phyloP scores from a whole-genome alignment of 64 coral and sea anemone genomes.

The Catalaphyllia jardinei region DNA sequence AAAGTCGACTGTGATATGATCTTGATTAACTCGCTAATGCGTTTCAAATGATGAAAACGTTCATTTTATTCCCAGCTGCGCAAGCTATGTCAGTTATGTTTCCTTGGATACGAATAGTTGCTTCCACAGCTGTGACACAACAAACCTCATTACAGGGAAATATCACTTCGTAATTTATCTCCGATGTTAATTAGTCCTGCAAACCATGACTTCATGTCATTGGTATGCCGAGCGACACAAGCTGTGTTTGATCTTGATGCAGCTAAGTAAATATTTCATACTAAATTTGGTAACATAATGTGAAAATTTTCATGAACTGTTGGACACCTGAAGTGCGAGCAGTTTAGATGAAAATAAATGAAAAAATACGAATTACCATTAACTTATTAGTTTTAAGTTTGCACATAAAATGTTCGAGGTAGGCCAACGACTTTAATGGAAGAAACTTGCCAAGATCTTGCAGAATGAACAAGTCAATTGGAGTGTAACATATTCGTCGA shows the following conservation, averaged over 20 bases:
- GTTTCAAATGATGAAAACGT: neutral
- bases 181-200: neutral
- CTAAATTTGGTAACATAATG: neutral
- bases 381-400: too few relatives aligned
- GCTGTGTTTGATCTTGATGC: neutral
- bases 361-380: too few relatives aligned
- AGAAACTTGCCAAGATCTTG: too few relatives aligned
- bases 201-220: neutral
- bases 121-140: constrained; percentile 38
- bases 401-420: too few relatives aligned
- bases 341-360: too few relatives aligned
- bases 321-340: too few relatives aligned
- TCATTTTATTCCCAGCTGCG: constrained; percentile 17
- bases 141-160: neutral
- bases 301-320: neutral
- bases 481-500: too few relatives aligned
- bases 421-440: too few relatives aligned
- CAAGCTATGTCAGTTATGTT: neutral
- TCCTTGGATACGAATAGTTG: constrained; percentile 5
- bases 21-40: neutral
- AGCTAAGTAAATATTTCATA: neutral
- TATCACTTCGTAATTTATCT: neutral
- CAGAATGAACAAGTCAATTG: too few relatives aligned
- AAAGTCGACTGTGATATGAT: neutral
- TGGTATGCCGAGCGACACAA: neutral